These are phyloP conservation scores for Narcine bancroftii DNA, from an alignment of 2,113 vertebrate species.

Conservation along the genomic window DNA sequence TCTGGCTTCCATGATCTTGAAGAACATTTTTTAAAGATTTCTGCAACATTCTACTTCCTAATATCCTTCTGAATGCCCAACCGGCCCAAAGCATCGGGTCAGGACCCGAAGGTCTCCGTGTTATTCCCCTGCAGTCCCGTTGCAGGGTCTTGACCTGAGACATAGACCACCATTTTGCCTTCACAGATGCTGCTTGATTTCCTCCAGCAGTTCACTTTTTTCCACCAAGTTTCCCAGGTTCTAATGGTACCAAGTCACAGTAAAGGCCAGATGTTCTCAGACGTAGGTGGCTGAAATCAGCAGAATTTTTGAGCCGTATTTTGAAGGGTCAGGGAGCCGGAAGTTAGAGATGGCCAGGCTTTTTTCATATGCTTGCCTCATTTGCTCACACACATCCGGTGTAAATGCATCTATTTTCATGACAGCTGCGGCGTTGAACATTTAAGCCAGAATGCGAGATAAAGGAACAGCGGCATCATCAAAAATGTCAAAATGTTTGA, in stretches of 20 bases:
- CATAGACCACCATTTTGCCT: too few species aligned
- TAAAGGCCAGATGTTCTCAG: not conserved
- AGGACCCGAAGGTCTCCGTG: too few species aligned
- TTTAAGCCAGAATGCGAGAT: not conserved
- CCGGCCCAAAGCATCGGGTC: too few species aligned
- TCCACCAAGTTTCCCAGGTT: too few species aligned
- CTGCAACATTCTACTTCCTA: too few species aligned
- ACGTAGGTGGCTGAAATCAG: not conserved
- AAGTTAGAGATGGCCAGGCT: not conserved
- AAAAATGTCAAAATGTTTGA: not conserved
- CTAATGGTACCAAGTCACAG: not conserved
- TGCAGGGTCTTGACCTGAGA: too few species aligned
- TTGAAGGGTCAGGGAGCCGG: not conserved
- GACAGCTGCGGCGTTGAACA: not conserved
- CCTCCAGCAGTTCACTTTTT: too few species aligned
- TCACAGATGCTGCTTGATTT: too few species aligned
- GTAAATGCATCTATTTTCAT: not conserved
- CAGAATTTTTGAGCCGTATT: not conserved
- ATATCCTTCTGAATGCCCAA: too few species aligned
- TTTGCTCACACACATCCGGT: not conserved
- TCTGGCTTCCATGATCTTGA: too few species aligned
- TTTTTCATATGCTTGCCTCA: not conserved
- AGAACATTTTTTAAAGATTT: too few species aligned
- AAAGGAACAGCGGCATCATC: not conserved
- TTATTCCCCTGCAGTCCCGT: too few species aligned